Base-by-base conservation (phyloP, 2,113 vertebrate genomes). In the Saccopteryx leptura region DNA sequence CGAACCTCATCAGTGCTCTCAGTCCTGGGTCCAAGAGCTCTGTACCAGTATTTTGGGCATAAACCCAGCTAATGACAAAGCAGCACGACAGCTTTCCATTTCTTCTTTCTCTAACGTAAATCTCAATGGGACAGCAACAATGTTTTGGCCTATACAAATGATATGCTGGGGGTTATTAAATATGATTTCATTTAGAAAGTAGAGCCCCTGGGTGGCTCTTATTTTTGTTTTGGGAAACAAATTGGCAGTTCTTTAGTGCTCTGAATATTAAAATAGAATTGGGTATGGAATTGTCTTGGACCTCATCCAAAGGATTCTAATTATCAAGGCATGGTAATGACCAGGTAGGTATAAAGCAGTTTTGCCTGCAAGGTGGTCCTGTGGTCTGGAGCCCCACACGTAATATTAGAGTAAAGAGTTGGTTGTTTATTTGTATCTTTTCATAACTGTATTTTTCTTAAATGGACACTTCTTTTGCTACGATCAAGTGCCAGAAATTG, bases 181-280 rank as follows among this genome's bases (percentile, higher is more conserved):
- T 97, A 92, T 81, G 92, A 95, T 96, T 96, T 97, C 91, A 90
- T 92, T 97, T 95, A 94, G 84, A 96, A 97, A 96, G 75, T 95
- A 96, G 84, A 97, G 76, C 92, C 75, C 92, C 95, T 96, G 75
- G 90, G 94, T 93, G 79, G 90, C 96, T 97, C 83, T 97, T 97
- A 94, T 90, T 90, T 97, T 97, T 97, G 95, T 95, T 97, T 96
- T 95, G 60, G 90, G 96, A 97, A 97, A 94, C 80, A 96, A 97
- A 97, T 94, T 50, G 92, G 54, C 68, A 93, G 86, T 95, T 96
- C 83, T 97, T 65, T 84, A 93, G 60, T 83, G 58, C 92, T 94
- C 88, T 96, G 96, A 96, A 94, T 96, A 96, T 95, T 95, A 94
- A 96, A 88, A 94, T 93, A 95, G 76, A 95, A 83, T 93, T 96